A percentile compares a stretch with the other conserved stretches of the same genome.
phyloP scores from a whole-genome alignment of 2,113 vertebrate species.

The Heloderma charlesbogerti region DNA sequence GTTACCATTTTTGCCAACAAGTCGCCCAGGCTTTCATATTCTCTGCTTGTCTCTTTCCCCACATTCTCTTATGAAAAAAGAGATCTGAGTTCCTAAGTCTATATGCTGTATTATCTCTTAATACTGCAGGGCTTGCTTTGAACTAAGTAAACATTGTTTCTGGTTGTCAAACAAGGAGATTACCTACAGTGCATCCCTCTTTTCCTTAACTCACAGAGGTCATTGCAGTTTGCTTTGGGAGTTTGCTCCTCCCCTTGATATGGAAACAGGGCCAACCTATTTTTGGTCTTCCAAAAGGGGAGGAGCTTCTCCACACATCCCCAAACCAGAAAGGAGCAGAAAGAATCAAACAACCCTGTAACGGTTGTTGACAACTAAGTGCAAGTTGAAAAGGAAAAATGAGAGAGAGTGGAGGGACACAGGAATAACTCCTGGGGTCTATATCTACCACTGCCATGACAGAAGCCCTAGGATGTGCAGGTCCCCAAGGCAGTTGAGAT shows the following conservation, averaged over 20 bases:
- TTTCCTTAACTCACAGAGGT: neutral
- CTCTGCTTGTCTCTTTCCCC: neutral
- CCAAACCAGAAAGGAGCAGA: neutral
- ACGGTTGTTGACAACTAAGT: neutral
- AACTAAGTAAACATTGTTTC: neutral
- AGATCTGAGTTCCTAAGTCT: constrained; percentile 41
- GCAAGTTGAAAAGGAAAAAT: too few relatives aligned
- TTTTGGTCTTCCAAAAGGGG: too few relatives aligned
- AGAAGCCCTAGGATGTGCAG: neutral
- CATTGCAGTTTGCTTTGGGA: neutral
- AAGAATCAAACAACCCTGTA: neutral
- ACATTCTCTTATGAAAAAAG: neutral
- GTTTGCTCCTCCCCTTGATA: neutral
- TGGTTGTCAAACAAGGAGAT: neutral
- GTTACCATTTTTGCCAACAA: constrained; percentile 16
- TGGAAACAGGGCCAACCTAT: neutral
- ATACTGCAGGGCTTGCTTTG: neutral
- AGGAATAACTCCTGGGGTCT: neutral
- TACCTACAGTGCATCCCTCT: neutral
- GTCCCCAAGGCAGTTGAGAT: neutral
- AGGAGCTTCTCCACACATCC: too few relatives aligned
- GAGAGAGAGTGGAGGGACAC: too few relatives aligned
- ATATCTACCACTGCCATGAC: neutral
- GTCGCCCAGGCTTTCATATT: neutral
- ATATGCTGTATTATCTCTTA: neutral